Conservation (phyloP, 2,797 vertebrate genomes). For the Pipistrellus nathusii region DNA sequence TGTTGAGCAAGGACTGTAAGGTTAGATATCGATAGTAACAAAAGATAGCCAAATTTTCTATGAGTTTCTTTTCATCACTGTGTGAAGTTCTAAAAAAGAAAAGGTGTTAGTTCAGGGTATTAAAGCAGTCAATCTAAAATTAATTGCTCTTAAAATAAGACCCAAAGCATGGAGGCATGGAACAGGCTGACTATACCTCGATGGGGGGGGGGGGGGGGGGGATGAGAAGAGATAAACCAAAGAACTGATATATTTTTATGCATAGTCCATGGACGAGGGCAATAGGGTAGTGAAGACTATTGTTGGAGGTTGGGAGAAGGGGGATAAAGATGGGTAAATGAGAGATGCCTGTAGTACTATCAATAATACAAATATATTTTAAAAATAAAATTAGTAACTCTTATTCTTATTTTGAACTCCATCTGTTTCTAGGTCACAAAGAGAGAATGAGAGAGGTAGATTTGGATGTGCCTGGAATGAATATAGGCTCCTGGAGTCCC, state of each 20-base stretch:
- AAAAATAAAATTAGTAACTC: neutral
- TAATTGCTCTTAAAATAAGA: neutral
- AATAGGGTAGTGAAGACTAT: too few relatives aligned
- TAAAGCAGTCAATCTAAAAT: neutral
- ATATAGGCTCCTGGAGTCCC: neutral
- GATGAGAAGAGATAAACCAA: too few relatives aligned
- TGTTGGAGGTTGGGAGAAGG: too few relatives aligned
- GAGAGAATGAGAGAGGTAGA: neutral
- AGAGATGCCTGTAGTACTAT: too few relatives aligned
- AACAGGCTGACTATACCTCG: too few relatives aligned
- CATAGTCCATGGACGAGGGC: too few relatives aligned
- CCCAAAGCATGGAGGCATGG: too few relatives aligned
- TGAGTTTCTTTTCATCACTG: neutral
- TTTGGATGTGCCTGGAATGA: neutral
- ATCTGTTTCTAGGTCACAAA: neutral
- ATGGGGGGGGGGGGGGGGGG: too few relatives aligned
- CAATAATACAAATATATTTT: too few relatives aligned
- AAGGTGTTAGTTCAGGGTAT: neutral
- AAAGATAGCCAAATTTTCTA: neutral
- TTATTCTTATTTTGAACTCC: neutral
- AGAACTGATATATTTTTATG: too few relatives aligned
- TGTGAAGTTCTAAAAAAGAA: neutral
- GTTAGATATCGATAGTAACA: neutral
- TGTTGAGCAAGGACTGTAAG: neutral
- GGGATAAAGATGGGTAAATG: too few relatives aligned